phyloP scores from a whole-genome alignment of 1,140 invertebrate species.

The Papilio polytes region DNA sequence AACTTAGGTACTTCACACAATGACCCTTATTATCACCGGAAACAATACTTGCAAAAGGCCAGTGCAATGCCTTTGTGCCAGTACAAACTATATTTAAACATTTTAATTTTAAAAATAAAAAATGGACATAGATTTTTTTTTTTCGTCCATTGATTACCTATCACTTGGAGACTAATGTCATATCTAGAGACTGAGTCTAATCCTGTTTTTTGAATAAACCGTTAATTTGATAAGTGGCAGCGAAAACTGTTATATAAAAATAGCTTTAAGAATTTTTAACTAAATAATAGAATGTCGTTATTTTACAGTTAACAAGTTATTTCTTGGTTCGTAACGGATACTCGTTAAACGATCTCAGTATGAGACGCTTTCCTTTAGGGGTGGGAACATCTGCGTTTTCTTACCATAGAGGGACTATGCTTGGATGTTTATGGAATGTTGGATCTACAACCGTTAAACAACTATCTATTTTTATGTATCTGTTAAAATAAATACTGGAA shows the following conservation, averaged over 20 bases:
- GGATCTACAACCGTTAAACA: neutral
- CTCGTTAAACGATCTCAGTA: neutral
- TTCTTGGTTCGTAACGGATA: neutral
- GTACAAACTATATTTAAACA: neutral
- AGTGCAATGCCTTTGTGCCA: slow-evolving; percentile 10
- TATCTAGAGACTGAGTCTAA: no score
- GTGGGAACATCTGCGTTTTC: neutral
- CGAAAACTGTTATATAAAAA: no score
- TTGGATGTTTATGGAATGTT: neutral
- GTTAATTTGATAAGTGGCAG: no score
- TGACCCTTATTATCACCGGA: slow-evolving; percentile 37
- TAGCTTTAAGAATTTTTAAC: no score
- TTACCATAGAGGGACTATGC: neutral
- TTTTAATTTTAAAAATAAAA: neutral
- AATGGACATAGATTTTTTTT: no score
- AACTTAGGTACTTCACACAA: slow-evolving; percentile 19
- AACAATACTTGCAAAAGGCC: slow-evolving; percentile 30
- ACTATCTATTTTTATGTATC: neutral
- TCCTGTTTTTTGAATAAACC: no score
- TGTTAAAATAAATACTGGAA: neutral
- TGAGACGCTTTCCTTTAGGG: neutral
- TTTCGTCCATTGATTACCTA: no score
- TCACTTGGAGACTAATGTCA: no score
- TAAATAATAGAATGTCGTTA: no score
- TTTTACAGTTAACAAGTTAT: neutral